Evolutionary conservation across 2,888 invertebrate species (phyloP).

Genomic region (Diplolepis rosae): DNA sequence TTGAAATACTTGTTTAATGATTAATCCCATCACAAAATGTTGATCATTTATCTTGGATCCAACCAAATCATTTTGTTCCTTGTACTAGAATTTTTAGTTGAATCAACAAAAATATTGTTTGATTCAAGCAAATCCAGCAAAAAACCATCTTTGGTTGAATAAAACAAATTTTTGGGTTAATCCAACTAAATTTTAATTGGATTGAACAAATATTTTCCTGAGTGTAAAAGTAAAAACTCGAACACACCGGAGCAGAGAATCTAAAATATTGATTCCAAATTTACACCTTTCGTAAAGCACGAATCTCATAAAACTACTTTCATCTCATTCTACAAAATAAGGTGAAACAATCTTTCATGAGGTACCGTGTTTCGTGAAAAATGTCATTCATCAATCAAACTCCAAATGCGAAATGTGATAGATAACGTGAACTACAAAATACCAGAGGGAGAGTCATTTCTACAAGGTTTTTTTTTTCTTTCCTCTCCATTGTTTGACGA

Average conservation of each 20-base stretch:
- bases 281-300: conserved; percentile 17
- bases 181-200: neutral
- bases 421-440: neutral
- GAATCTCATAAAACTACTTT: conserved; percentile 14
- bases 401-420: conserved; percentile 8
- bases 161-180: neutral
- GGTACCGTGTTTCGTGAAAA: neutral
- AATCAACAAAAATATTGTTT: neutral
- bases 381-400: conserved; percentile 20
- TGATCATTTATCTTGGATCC: too few species aligned
- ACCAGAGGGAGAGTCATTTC: neutral
- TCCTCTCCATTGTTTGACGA: neutral
- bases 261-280: neutral
- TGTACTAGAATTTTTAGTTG: neutral
- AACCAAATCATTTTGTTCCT: too few species aligned
- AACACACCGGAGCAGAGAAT: conserved; percentile 16
- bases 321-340: conserved; percentile 12
- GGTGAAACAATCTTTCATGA: neutral
- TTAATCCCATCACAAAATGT: too few species aligned
- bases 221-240: neutral
- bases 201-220: neutral
- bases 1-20: too few species aligned
- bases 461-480: neutral
- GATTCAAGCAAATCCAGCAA: too few species aligned
- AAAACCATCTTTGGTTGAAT: too few species aligned